A percentile compares a stretch with the other conserved stretches of the same genome.
These are phyloP conservation scores for Acleris laterana DNA, from an alignment of 2,888 invertebrate species.

Conservation along the genomic window DNA sequence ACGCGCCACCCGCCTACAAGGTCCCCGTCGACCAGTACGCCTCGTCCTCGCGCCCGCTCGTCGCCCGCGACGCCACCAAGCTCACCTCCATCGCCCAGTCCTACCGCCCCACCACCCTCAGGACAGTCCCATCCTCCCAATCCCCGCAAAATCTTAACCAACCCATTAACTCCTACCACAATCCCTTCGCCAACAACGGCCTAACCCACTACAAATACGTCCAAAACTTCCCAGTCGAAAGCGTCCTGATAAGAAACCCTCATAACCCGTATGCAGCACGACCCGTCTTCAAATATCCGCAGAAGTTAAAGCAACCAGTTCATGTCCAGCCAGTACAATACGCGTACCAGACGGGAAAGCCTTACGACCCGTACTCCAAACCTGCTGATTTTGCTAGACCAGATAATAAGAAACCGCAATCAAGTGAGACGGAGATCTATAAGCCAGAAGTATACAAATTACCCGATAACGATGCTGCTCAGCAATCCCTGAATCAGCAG, in stretches of 20 bases:
- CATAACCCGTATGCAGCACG: slow-evolving; percentile 70
- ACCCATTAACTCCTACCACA: slow-evolving; percentile 76
- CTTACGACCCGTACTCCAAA: slow-evolving; percentile 65
- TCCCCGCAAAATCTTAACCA: slow-evolving; percentile 59
- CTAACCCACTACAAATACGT: slow-evolving; percentile 70
- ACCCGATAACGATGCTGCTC: slow-evolving; percentile 68
- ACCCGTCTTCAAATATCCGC: slow-evolving; percentile 68
- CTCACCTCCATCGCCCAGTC: slow-evolving; percentile 78
- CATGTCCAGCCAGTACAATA: slow-evolving; percentile 73
- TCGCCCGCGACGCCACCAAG: slow-evolving; percentile 70
- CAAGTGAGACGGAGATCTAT: slow-evolving; percentile 60
- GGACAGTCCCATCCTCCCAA: slow-evolving; percentile 60
- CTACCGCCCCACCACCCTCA: slow-evolving; percentile 73
- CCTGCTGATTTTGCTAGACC: slow-evolving; percentile 69
- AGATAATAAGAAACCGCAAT: slow-evolving; percentile 50
- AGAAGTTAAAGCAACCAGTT: slow-evolving; percentile 65
- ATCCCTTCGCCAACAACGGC: slow-evolving; percentile 69
- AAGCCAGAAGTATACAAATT: slow-evolving; percentile 76
- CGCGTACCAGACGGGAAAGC: slow-evolving; percentile 66
- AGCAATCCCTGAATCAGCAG: slow-evolving; percentile 66
- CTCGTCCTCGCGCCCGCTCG: slow-evolving; percentile 71
- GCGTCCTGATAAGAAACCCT: slow-evolving; percentile 69
- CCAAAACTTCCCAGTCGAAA: slow-evolving; percentile 72
- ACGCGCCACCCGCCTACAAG: slow-evolving; percentile 67
- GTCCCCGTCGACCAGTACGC: slow-evolving; percentile 67